Evolutionary conservation across 2,113 vertebrate species (phyloP).

Genomic region (Girardinichthys multiradiatus): DNA sequence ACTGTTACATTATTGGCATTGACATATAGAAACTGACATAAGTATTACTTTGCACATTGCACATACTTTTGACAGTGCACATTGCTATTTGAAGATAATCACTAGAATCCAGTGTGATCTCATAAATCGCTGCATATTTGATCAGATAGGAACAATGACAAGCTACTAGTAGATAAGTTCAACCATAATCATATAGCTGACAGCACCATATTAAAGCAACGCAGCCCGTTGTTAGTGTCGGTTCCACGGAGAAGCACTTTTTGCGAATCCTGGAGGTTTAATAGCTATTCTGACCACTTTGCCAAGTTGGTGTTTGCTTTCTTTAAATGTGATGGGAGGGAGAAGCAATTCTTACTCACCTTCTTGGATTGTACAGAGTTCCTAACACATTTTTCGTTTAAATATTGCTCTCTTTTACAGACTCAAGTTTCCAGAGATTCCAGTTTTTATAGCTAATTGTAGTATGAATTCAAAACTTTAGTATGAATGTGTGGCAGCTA

Average conservation of each 20-base stretch:
- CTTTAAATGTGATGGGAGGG: background rate
- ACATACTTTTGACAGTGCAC: background rate
- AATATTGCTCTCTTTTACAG: no score
- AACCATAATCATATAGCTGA: background rate
- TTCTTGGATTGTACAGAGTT: background rate
- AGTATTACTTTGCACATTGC: background rate
- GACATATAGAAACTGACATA: background rate
- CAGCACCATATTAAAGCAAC: constrained; percentile 1
- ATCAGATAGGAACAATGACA: background rate
- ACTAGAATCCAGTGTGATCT: background rate
- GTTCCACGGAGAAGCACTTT: background rate
- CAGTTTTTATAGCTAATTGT: no score
- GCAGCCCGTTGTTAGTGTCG: background rate
- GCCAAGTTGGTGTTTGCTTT: background rate
- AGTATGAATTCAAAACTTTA: no score
- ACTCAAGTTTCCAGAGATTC: no score
- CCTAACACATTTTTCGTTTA: no score
- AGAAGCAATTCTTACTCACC: no score
- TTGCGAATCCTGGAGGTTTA: background rate
- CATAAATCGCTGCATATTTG: background rate
- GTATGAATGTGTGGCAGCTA: no score
- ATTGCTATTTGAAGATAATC: background rate
- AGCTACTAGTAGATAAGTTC: background rate
- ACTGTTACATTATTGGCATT: background rate
- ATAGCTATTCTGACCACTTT: background rate